Evolutionary conservation across 2,888 invertebrate species (phyloP).

Genomic region (Cephus sareptanus): DNA sequence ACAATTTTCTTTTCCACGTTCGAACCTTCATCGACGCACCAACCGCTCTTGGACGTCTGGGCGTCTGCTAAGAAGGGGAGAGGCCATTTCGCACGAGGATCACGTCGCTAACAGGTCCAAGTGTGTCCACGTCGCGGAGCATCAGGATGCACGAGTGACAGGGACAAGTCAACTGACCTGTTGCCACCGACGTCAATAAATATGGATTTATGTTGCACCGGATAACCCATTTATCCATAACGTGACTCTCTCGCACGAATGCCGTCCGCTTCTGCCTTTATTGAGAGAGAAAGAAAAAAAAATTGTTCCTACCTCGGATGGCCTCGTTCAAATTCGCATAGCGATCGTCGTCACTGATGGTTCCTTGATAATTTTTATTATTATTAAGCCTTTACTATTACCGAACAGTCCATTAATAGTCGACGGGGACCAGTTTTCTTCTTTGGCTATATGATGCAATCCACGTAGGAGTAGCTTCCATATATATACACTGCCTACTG

Average conservation of each 20-base stretch:
- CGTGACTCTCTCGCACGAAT: neutral
- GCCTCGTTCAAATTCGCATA: neutral
- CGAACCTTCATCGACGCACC: neutral
- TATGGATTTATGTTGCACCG: constrained; percentile 29
- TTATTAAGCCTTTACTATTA: neutral
- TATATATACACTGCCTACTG: neutral
- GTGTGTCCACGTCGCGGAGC: neutral
- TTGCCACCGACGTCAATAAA: constrained; percentile 26
- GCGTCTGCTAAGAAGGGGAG: neutral
- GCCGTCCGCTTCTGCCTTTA: neutral
- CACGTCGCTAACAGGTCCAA: constrained; percentile 4
- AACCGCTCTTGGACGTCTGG: neutral
- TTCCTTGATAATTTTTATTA: neutral
- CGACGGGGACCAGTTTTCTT: neutral
- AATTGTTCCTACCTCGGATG: neutral
- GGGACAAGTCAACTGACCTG: constrained; percentile 7
- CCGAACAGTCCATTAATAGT: neutral
- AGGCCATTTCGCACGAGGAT: neutral
- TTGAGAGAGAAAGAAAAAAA: neutral
- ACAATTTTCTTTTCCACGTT: neutral
- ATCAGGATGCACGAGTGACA: neutral
- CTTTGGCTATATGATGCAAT: neutral
- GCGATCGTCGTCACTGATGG: neutral
- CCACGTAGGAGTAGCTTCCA: neutral
- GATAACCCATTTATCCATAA: constrained; percentile 34